Conservation (phyloP, 2,888 invertebrate genomes). For the Lasioglossum zephyrum region DNA sequence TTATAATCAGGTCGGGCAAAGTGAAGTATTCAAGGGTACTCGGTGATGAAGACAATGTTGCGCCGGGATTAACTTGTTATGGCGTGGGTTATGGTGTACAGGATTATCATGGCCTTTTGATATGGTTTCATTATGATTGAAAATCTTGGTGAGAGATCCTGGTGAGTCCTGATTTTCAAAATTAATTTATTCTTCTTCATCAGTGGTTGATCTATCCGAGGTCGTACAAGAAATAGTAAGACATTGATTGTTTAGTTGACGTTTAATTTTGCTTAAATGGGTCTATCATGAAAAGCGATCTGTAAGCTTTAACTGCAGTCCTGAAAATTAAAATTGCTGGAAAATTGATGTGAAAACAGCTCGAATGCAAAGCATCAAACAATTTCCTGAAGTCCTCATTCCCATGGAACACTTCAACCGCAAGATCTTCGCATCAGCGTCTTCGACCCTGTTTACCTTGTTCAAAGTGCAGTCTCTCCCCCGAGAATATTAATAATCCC, state of each 20-base stretch:
- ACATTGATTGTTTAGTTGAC: too few species aligned
- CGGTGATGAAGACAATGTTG: background rate
- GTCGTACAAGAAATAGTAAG: too few species aligned
- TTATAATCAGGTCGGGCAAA: background rate
- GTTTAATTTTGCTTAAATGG: too few species aligned
- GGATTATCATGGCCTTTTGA: background rate
- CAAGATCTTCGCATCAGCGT: background rate
- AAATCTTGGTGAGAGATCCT: background rate
- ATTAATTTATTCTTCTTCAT: background rate
- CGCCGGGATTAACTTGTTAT: background rate
- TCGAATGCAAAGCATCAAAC: background rate
- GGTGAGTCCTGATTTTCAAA: background rate
- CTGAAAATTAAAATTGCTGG: background rate
- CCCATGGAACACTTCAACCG: background rate
- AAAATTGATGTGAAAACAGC: background rate
- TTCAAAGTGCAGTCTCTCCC: constrained; percentile 12
- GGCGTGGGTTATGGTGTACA: background rate
- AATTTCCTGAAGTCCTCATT: background rate
- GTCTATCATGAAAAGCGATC: too few species aligned
- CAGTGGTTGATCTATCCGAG: too few species aligned
- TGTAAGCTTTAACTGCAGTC: too few species aligned
- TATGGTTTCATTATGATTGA: background rate
- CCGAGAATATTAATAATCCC: constrained; percentile 41
- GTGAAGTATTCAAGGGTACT: background rate
- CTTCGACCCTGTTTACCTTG: constrained; percentile 19